Evolutionary conservation across 2,888 invertebrate species (phyloP).

Genomic region (Venusia cambrica): DNA sequence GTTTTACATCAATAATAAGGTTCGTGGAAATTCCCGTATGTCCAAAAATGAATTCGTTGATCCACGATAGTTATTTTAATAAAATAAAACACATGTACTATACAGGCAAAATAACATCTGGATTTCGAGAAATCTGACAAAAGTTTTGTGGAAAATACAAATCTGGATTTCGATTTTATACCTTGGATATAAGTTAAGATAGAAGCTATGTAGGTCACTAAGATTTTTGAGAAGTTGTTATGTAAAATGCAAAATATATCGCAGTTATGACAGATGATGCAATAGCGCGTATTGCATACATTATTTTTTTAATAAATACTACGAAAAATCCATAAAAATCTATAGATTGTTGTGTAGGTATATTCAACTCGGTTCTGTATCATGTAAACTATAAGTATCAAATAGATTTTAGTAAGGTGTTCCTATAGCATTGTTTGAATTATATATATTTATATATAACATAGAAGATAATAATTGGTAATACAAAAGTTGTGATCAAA

Average conservation of each 20-base stretch:
- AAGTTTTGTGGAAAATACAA: no score
- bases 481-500: slow-evolving; percentile 7
- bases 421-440: slow-evolving; percentile 10
- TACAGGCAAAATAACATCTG: no score
- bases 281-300: slow-evolving; percentile 5
- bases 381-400: background rate
- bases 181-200: background rate
- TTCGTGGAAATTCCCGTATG: no score
- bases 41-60: no score
- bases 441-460: slow-evolving; percentile 9
- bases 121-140: no score
- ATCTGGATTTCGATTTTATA: no score
- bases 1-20: no score
- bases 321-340: slow-evolving; percentile 13
- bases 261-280: background rate
- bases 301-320: slow-evolving; percentile 15
- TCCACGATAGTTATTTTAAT: no score
- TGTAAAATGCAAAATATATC: slow-evolving; percentile 8
- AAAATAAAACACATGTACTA: no score
- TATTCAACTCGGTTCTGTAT: slow-evolving; percentile 8
- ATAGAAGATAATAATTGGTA: slow-evolving; percentile 1
- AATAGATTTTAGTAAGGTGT: slow-evolving; percentile 5
- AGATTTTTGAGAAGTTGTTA: slow-evolving; percentile 7
- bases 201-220: background rate
- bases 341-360: slow-evolving; percentile 5